A percentile compares a stretch with the other conserved stretches of the same genome.
phyloP scores from a whole-genome alignment of 1,140 invertebrate genomes.

The Brachionus plicatilis region DNA sequence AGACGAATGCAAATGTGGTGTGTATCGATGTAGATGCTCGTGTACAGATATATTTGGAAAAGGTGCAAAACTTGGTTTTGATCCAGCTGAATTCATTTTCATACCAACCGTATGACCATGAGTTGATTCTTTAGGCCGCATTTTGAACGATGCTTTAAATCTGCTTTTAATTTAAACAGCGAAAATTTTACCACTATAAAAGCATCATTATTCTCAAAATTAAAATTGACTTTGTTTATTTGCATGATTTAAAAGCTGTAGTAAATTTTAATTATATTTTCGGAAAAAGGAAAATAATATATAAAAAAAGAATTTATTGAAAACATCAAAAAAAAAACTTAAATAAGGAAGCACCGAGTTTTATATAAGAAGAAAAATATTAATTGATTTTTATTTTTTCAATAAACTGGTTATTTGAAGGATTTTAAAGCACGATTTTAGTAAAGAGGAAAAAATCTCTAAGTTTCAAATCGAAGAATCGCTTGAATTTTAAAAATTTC shows the following conservation, averaged over 20 bases:
- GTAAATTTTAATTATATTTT: not conserved
- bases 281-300: not conserved
- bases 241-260: not conserved
- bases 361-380: not conserved
- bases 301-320: not conserved
- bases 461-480: not conserved
- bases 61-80: not conserved
- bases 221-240: not conserved
- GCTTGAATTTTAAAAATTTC: too few species aligned
- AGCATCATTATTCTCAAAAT: not conserved
- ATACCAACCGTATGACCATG: not conserved
- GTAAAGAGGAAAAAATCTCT: too few species aligned
- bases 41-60: not conserved
- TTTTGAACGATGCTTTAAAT: not conserved
- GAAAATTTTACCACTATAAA: not conserved
- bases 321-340: not conserved
- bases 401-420: not conserved
- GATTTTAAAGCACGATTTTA: not conserved
- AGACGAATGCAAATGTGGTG: conserved; percentile 1
- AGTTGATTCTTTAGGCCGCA: not conserved
- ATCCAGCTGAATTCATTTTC: not conserved
- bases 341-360: not conserved
- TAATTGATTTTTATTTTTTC: not conserved
- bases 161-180: not conserved
- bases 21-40: not conserved